A percentile compares a stretch with the other conserved stretches of the same genome.
These are phyloP conservation scores for Exaiptasia diaphana DNA, from an alignment of 64 coral and sea anemone genomes.

Conservation along the genomic window DNA sequence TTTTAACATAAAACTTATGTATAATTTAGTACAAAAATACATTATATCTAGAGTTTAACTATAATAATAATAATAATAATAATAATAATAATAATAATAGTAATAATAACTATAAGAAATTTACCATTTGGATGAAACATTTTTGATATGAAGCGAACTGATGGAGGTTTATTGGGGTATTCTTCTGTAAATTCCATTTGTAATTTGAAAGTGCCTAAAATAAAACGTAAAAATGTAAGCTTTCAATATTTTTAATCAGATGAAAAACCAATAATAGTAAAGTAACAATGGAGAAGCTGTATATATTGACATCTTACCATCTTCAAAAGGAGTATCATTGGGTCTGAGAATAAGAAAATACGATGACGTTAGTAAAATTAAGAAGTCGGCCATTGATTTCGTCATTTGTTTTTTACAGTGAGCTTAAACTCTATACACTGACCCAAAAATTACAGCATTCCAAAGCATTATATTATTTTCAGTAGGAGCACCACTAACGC, in stretches of 20 bases:
- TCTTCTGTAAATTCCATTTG: constrained; percentile 99
- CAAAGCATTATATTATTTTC: constrained; percentile 99
- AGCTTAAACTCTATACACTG: constrained; percentile 32
- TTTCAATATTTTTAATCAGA: neutral
- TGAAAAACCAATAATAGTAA: neutral
- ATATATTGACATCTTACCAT: constrained; percentile 60
- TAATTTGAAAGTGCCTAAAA: constrained; percentile 94
- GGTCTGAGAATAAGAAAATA: constrained; percentile 44
- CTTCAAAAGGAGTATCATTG: constrained; percentile 95
- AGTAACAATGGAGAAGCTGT: neutral
- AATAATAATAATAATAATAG: neutral
- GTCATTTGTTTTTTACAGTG: too few relatives aligned
- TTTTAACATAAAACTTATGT: too few relatives aligned
- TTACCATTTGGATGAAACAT: constrained; percentile 99
- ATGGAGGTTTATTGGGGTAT: constrained; percentile 98
- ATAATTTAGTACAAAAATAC: too few relatives aligned
- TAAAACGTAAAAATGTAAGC: neutral
- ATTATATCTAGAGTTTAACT: too few relatives aligned
- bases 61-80: too few relatives aligned
- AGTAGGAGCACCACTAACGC: constrained; percentile 90
- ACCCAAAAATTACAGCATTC: constrained; percentile 99
- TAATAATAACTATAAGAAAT: neutral
- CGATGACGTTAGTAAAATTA: neutral
- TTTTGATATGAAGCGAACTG: constrained; percentile 90
- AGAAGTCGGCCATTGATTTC: too few relatives aligned